Base-by-base conservation (phyloP, 2,888 invertebrate genomes). In the Scaptomyza cyrtandrae region DNA sequence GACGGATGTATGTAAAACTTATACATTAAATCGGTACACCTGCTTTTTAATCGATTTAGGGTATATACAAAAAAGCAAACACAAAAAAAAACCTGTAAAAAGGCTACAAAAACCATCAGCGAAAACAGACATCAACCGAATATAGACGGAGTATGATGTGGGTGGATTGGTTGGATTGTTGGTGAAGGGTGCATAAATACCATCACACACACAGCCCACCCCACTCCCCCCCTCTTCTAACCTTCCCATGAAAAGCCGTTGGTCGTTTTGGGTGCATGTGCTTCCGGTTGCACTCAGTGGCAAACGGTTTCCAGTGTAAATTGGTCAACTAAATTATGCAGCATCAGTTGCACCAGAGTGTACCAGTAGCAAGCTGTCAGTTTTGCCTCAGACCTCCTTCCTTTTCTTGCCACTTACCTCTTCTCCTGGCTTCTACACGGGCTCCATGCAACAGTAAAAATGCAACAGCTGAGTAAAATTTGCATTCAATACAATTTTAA, bases 291-390 rank as follows among this genome's bases (percentile, higher is more conserved):
- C 86, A 88, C 88, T 86, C 88, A 86, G 64, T 70, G 74, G 71
- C 83, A 75, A 78, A 79, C 77, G 68, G 62, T 72, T 71, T 65
- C 53, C 84, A 81, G 80, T 83, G 86, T 78, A 88, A 89, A 90
- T 89, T 90, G 89, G 86, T 75, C 88, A 87, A 83, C 89, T 90
- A 89, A 89, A 89, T 90, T 88, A 90, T 90, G 88, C 88, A 84
- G 82, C 84, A 83, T 76, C 86, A 84, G 80, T 84, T 84, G 83
- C 86, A 78, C 71, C 65, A 72, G 71, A 66, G 70, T 69, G 2
- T 2, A 19, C 19, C 19, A 68, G 71, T 70, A n/a, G n/a, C 72
- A 55, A 78, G 80, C 82, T 71, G 74, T 79, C 60, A 60, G 52
- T 41, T 41, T 65, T 19, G 9, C 14, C 44, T 49, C 27, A 37